Evolutionary conservation across 2,797 vertebrate species (phyloP).

Genomic region (Limosa lapponica): DNA sequence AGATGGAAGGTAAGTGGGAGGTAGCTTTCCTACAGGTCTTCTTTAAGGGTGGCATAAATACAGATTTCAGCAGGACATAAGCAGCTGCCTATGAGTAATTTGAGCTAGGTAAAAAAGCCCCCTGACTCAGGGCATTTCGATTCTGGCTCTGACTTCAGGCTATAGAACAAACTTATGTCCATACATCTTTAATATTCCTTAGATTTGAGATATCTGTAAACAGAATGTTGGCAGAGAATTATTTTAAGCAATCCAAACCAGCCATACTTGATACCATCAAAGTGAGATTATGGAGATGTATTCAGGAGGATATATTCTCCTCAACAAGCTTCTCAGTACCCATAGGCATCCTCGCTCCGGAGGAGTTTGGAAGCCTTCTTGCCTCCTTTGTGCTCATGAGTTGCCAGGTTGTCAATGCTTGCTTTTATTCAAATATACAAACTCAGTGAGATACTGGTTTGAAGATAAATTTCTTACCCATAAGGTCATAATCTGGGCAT

Average conservation of each 20-base stretch:
- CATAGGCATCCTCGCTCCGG: background rate
- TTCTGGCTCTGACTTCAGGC: background rate
- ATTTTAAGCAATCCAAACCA: background rate
- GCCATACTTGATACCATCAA: background rate
- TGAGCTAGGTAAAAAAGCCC: background rate
- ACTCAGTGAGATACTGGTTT: background rate
- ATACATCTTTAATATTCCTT: background rate
- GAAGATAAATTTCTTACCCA: background rate
- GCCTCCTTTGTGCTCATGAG: background rate
- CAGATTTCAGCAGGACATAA: conserved; percentile 6
- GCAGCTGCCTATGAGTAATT: background rate
- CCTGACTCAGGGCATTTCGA: background rate
- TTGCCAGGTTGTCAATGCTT: background rate
- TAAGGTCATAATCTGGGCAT: background rate
- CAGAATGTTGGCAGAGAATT: background rate
- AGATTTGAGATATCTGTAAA: background rate
- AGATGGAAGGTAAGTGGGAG: conserved; percentile 19
- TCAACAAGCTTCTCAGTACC: background rate
- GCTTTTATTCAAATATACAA: background rate
- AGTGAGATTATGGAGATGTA: background rate
- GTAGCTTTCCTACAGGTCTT: background rate
- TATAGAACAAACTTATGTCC: background rate
- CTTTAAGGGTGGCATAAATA: conserved; percentile 26
- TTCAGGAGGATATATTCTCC: background rate
- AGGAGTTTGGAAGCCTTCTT: background rate